Evolutionary conservation across 2,888 invertebrate genomes (phyloP).

Genomic region (Agonopterix subpropinquella): DNA sequence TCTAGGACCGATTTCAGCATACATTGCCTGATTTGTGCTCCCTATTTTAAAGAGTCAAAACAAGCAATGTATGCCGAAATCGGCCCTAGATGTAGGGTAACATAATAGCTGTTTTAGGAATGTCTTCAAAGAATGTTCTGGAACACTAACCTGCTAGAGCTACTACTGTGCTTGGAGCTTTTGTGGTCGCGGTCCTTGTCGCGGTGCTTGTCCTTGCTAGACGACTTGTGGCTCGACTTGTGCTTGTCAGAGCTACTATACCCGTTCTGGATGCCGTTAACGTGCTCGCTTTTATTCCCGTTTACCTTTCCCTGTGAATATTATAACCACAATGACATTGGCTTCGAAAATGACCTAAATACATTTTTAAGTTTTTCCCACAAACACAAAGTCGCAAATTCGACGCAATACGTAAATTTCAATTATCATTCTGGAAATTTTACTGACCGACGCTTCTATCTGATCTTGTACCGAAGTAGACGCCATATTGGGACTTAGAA

Average conservation of each 20-base stretch:
- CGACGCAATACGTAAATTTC: not conserved
- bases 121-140: constrained; percentile 41
- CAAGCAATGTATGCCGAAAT: too few relatives aligned
- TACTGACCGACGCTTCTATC: constrained; percentile 55
- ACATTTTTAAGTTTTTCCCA: constrained; percentile 1
- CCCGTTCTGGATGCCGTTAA: constrained; percentile 89
- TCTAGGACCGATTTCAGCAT: too few relatives aligned
- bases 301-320: constrained; percentile 66
- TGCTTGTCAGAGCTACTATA: constrained; percentile 75
- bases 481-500: constrained; percentile 92
- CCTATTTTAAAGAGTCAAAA: too few relatives aligned
- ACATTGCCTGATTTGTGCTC: too few relatives aligned
- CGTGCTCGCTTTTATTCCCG: constrained; percentile 75
- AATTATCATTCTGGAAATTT: constrained; percentile 15
- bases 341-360: constrained; percentile 10
- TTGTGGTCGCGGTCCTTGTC: constrained; percentile 78
- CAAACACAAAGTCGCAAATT: not conserved
- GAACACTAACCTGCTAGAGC: constrained; percentile 68
- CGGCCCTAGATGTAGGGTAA: too few relatives aligned
- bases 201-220: constrained; percentile 81
- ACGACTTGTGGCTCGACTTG: constrained; percentile 80
- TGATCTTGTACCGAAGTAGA: constrained; percentile 80
- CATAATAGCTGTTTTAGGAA: not conserved
- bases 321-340: constrained; percentile 9
- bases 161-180: constrained; percentile 66